Conservation (phyloP, 2,113 vertebrate species). For the Scomber japonicus region DNA sequence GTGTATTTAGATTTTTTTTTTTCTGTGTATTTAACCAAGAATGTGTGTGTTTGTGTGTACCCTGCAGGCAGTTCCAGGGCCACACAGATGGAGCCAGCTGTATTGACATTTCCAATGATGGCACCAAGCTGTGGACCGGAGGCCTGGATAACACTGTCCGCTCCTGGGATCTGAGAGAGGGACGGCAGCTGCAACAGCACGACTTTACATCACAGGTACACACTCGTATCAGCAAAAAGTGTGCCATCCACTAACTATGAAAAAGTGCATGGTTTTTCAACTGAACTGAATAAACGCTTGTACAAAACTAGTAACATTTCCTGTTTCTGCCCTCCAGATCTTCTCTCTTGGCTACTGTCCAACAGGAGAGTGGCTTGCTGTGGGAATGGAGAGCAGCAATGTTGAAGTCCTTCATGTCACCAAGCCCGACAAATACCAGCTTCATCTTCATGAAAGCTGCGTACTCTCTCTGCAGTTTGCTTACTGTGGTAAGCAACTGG, state of each 20-base stretch:
- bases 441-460: slow-evolving; percentile 97
- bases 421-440: slow-evolving; percentile 98
- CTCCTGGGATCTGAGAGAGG: slow-evolving; percentile 97
- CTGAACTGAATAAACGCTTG: background rate
- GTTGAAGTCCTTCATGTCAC: slow-evolving; percentile 97
- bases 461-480: slow-evolving; percentile 98
- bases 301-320: slow-evolving; percentile 4
- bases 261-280: background rate
- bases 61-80: slow-evolving; percentile 93
- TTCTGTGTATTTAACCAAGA: slow-evolving; percentile 48
- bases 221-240: background rate
- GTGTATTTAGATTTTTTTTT: background rate
- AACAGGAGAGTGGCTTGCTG: slow-evolving; percentile 96
- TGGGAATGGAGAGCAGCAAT: slow-evolving; percentile 99
- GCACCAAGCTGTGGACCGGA: slow-evolving; percentile 97
- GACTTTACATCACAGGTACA: slow-evolving; percentile 97
- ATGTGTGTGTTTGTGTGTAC: slow-evolving; percentile 28
- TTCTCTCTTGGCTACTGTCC: slow-evolving; percentile 98
- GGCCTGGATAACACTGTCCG: slow-evolving; percentile 97
- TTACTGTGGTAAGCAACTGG: slow-evolving; percentile 89
- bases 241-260: background rate
- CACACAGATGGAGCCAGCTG: slow-evolving; percentile 98
- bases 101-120: slow-evolving; percentile 97
- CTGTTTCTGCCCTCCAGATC: slow-evolving; percentile 82
- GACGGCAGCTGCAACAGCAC: slow-evolving; percentile 96